Percentiles rank a stretch among this genome's conserved stretches.
These are phyloP conservation scores for Busseola fusca DNA, from an alignment of 2,888 invertebrate genomes.

Conservation along the genomic window DNA sequence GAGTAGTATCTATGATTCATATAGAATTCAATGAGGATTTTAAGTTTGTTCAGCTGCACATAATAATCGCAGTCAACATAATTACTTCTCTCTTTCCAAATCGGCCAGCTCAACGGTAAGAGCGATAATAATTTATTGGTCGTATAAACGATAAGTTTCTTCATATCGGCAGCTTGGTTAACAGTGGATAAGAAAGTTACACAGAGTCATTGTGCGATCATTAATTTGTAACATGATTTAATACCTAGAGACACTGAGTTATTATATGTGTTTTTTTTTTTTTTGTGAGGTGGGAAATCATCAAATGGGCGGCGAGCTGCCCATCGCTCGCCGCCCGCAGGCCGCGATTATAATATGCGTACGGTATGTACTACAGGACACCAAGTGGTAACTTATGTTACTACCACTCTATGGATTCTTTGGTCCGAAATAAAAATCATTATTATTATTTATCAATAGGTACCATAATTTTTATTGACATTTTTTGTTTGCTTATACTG, in stretches of 20 bases:
- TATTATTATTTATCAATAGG: no score
- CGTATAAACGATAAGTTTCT: neutral
- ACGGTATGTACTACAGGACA: no score
- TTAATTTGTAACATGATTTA: neutral
- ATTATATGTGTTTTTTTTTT: no score
- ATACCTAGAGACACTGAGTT: neutral
- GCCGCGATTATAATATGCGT: no score
- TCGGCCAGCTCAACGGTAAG: neutral
- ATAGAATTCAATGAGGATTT: slow-evolving; percentile 14
- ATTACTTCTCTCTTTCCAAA: slow-evolving; percentile 10
- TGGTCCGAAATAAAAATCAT: no score
- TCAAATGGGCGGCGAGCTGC: no score
- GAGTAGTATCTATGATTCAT: slow-evolving; percentile 27
- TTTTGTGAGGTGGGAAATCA: no score
- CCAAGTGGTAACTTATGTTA: no score
- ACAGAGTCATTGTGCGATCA: neutral
- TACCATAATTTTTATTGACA: no score
- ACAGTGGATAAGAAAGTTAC: neutral
- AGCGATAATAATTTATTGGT: neutral
- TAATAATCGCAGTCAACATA: slow-evolving; percentile 14
- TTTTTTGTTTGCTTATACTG: no score
- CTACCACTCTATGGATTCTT: no score
- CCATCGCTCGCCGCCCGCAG: no score
- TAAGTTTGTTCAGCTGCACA: slow-evolving; percentile 30
- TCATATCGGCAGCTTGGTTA: neutral